These are phyloP conservation scores for Urocitellus parryii DNA, from an alignment of 2,113 vertebrate genomes.

Conservation along the genomic window DNA sequence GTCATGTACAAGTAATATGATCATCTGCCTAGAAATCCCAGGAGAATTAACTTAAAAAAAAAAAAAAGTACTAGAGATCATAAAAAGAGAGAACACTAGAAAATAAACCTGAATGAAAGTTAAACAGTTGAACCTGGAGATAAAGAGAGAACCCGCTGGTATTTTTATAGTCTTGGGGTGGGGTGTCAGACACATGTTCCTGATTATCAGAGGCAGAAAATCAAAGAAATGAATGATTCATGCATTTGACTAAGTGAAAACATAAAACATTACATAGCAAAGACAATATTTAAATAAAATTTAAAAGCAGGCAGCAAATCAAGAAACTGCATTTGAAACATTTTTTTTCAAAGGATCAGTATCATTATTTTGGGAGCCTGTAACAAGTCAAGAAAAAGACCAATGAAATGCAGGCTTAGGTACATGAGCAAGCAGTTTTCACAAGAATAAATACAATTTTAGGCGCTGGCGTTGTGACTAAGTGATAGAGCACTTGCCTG, in stretches of 20 bases:
- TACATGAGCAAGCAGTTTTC: background rate
- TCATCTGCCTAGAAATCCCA: background rate
- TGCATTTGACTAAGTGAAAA: background rate
- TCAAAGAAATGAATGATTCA: background rate
- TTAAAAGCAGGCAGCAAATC: background rate
- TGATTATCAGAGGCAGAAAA: background rate
- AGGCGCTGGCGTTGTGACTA: no score
- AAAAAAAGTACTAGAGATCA: background rate
- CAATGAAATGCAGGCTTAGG: background rate
- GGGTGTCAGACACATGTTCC: background rate
- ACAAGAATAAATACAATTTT: background rate
- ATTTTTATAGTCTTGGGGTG: background rate
- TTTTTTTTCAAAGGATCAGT: background rate
- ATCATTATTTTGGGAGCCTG: background rate
- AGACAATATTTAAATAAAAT: background rate
- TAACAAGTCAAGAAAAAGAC: background rate
- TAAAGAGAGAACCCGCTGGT: background rate
- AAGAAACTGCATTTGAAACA: background rate
- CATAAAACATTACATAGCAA: background rate
- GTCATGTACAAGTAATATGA: background rate
- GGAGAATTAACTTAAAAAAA: constrained; percentile 7
- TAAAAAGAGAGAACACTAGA: background rate
- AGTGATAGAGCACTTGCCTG: no score
- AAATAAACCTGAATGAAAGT: background rate
- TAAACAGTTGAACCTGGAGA: background rate